phyloP scores from a whole-genome alignment of 1,140 invertebrate species.

The Heliothis subflexa region DNA sequence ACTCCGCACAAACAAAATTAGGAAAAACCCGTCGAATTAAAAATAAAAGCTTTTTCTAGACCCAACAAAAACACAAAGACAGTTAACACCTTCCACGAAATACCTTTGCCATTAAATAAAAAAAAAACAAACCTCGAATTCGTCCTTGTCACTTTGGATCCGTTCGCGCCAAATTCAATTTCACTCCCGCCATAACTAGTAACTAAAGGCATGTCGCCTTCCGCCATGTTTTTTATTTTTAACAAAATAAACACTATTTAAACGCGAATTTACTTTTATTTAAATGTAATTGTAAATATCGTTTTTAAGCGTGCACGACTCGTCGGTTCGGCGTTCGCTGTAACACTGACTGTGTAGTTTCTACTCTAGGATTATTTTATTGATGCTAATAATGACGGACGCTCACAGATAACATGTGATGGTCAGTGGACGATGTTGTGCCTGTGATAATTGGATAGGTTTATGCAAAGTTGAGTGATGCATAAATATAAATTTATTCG shows the following conservation, averaged over 20 bases:
- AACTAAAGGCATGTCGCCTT: conserved; percentile 80
- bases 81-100: conserved; percentile 46
- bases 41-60: background rate
- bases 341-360: conserved; percentile 61
- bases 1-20: background rate
- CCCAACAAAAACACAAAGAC: conserved; percentile 21
- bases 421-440: conserved; percentile 63
- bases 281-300: conserved; percentile 5
- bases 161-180: conserved; percentile 75
- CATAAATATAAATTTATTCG: too few relatives aligned
- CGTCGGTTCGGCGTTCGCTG: conserved; percentile 55
- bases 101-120: conserved; percentile 37
- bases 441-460: conserved; percentile 80
- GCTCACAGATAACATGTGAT: conserved; percentile 75
- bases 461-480: conserved; percentile 61
- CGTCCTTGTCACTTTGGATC: conserved; percentile 73
- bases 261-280: conserved; percentile 35
- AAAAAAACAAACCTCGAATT: conserved; percentile 79
- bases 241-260: conserved; percentile 23
- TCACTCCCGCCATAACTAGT: conserved; percentile 78
- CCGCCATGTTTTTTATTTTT: conserved; percentile 65
- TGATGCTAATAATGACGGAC: conserved; percentile 79
- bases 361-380: conserved; percentile 77
- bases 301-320: conserved; percentile 31
- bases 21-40: background rate